These are phyloP conservation scores for Microcebus jonahi DNA, from an alignment of 2,113 vertebrate species.

Conservation along the genomic window DNA sequence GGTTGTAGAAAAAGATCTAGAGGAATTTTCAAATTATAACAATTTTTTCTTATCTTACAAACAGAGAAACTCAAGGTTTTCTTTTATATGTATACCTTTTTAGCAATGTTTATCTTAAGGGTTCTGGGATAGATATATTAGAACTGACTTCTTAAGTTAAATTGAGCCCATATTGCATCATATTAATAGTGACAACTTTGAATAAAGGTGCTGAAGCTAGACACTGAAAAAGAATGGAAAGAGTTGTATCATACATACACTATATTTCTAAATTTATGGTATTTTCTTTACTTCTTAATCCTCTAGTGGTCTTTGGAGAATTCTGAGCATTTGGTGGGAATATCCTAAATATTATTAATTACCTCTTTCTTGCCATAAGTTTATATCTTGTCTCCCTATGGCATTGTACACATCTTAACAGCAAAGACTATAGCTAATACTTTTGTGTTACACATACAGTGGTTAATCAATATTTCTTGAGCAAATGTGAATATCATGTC, in stretches of 20 bases:
- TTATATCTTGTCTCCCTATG: not conserved
- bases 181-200: not conserved
- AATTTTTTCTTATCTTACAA: constrained; percentile 65
- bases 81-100: not conserved
- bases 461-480: not conserved
- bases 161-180: not conserved
- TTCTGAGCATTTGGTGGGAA: not conserved
- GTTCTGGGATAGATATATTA: not conserved
- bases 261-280: not conserved
- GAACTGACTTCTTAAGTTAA: constrained; percentile 14
- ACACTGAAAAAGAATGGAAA: not conserved
- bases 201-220: not conserved
- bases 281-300: not conserved
- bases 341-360: not conserved
- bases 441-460: not conserved
- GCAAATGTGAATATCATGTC: not conserved
- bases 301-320: not conserved
- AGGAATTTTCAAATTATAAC: constrained; percentile 62
- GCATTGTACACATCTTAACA: not conserved
- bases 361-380: not conserved
- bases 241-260: not conserved
- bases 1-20: constrained; percentile 54
- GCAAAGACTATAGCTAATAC: not conserved
- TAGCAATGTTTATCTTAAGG: not conserved
- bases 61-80: constrained; percentile 52